Conservation (phyloP, 2,113 vertebrate species). For the Anhinga anhinga region DNA sequence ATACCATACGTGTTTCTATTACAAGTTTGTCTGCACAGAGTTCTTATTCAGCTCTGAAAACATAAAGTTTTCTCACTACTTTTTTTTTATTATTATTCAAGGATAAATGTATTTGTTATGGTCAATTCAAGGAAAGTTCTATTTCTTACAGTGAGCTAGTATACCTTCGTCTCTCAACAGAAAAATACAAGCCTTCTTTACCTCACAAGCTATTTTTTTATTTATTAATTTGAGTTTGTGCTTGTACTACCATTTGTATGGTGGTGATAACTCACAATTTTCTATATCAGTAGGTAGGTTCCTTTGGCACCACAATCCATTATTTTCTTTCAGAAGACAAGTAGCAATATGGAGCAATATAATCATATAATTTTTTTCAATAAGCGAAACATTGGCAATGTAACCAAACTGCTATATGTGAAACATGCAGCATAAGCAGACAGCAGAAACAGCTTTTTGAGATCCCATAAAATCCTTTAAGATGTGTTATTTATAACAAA, state of each 20-base stretch:
- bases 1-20: background rate
- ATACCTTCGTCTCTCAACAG: background rate
- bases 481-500: background rate
- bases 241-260: background rate
- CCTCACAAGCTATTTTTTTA: background rate
- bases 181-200: background rate
- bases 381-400: background rate
- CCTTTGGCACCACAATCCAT: background rate
- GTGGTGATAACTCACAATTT: background rate
- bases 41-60: slow-evolving; percentile 5
- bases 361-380: background rate
- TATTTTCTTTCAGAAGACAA: background rate
- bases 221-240: background rate
- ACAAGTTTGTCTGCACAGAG: background rate
- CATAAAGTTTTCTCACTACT: background rate
- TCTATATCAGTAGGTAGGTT: background rate
- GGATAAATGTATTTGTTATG: background rate
- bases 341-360: background rate
- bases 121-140: background rate
- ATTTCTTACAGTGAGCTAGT: background rate
- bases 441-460: background rate
- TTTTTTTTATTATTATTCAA: background rate
- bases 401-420: background rate
- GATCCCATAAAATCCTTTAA: background rate
- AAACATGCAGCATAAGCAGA: background rate